Conservation (phyloP, 92 coral and sea anemone genomes). For the Hydrozoanthus gracilis region DNA sequence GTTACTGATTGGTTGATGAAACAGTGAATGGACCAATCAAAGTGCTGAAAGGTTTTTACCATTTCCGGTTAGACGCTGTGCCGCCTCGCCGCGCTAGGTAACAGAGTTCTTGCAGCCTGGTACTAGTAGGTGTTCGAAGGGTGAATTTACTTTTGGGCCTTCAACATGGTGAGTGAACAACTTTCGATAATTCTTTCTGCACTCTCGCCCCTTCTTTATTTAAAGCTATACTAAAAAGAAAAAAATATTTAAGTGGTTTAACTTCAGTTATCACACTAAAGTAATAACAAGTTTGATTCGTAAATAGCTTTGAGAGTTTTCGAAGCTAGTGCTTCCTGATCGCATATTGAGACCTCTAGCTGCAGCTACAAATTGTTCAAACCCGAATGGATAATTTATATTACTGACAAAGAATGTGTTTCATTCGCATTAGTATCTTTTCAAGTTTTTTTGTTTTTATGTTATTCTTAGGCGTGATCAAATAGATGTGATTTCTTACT, state of each 20-base stretch:
- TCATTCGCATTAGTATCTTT: no score
- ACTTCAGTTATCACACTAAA: no score
- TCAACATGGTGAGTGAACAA: constrained; percentile 59
- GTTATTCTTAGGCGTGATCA: no score
- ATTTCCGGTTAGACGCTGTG: constrained; percentile 72
- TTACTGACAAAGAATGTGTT: no score
- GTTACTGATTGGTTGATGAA: constrained; percentile 71
- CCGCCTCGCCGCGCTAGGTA: constrained; percentile 65
- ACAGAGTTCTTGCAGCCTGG: background rate
- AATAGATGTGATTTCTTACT: no score
- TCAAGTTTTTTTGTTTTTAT: no score
- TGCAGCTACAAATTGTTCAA: no score
- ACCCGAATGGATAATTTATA: no score
- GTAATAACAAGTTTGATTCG: no score
- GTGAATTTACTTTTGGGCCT: background rate
- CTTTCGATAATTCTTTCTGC: background rate
- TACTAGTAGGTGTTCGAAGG: background rate
- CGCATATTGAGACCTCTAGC: no score
- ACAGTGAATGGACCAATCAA: constrained; percentile 50
- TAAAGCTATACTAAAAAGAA: background rate
- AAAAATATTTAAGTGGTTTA: background rate
- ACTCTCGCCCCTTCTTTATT: background rate
- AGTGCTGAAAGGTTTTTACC: background rate
- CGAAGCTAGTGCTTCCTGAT: no score
- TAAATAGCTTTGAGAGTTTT: no score